Conservation (phyloP, 2,797 vertebrate genomes). For the Bradypus variegatus region DNA sequence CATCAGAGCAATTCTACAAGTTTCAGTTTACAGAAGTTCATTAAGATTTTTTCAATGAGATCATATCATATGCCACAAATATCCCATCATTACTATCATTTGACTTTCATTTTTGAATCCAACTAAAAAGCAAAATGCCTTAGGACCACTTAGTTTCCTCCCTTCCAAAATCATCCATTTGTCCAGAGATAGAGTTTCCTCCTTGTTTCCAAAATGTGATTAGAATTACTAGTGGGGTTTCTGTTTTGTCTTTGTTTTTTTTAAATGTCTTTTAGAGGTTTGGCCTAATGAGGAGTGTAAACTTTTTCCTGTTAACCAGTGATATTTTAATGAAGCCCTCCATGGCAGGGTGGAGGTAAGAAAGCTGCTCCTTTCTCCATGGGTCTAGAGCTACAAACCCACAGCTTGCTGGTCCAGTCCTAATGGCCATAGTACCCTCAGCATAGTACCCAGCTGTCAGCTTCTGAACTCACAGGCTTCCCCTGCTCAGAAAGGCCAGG, state of each 20-base stretch:
- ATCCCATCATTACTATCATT: not conserved
- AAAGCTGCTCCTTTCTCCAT: not conserved
- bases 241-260: not conserved
- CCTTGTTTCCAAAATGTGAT: not conserved
- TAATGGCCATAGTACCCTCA: not conserved
- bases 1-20: not conserved
- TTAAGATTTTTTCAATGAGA: not conserved
- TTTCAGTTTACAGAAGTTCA: not conserved
- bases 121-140: not conserved
- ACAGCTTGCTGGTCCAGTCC: not conserved
- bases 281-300: not conserved
- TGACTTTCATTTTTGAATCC: not conserved
- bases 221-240: not conserved
- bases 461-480: slow-evolving; percentile 46
- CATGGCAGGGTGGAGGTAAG: not conserved
- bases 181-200: not conserved
- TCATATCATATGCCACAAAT: not conserved
- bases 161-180: not conserved
- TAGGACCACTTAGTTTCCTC: not conserved
- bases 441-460: slow-evolving; percentile 26
- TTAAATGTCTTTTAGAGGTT: not conserved
- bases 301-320: not conserved
- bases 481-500: not conserved
- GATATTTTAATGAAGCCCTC: not conserved
- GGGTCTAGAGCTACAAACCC: not conserved